Evolutionary conservation across 2,888 invertebrate genomes (phyloP), one percentile per base, ranked within the genome.

Genomic region (Drosophila anomelani): DNA sequence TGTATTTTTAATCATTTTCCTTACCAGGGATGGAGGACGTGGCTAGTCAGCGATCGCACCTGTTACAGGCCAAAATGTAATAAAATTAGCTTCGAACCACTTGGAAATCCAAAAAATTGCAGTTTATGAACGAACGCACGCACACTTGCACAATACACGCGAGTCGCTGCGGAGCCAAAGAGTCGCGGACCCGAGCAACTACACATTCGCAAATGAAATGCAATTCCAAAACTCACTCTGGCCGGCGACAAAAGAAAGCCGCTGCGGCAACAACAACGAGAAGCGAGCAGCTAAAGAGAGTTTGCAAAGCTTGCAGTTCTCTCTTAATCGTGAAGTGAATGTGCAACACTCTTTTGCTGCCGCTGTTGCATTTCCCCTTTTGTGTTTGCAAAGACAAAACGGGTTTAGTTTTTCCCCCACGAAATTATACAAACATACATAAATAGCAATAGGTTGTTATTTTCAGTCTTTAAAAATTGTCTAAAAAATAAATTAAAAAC

Each of bases 171-270:
- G 62, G 57, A 55, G 46, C 26, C 29, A 32, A 26, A 44, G 20
- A 43, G 47, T 34, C 55, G 47, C 71, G 68, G 66, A 83, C 85
- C 88, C 72, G 79, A 88, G 88, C 88, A 89, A 88, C 89, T 82
- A 75, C 71, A 81, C 86, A 85, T 89, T 85, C 49, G 81, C 85
- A 83, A 85, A 88, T 88, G 84, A 84, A 73, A 75, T 84, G 84
- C 83, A 83, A 58, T 61, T 57, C 79, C 77, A 53, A 61, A 58
- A 64, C 32, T 60, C 68, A 70, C 34, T 51, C 34, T 51, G 51
- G 34, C 20, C 51, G 51, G 51, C 84, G 68, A 81, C 86, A 77
- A 78, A 88, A 84, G 87, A 86, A 86, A 81, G 77, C 43, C 23
- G 38, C 47, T 9, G 53, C 54, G 20, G 38, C 54, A 49, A 34